These are phyloP conservation scores for Ectemnius continuus DNA, from an alignment of 2,888 invertebrate genomes.

Conservation along the genomic window DNA sequence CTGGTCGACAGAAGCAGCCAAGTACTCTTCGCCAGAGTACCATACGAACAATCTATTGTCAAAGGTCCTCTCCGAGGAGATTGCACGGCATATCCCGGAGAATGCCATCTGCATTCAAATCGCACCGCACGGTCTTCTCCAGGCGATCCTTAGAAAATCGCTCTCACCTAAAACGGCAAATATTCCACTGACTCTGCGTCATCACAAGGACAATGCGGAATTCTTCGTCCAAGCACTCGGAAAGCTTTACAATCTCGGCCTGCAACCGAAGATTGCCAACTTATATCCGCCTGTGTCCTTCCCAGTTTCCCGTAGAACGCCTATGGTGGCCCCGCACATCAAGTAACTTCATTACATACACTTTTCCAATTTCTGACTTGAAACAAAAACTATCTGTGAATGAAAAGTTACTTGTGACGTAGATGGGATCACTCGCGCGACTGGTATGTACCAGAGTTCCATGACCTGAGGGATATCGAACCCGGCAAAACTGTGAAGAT, in stretches of 20 bases:
- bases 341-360: slow-evolving; percentile 68
- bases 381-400: no score
- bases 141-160: slow-evolving; percentile 90
- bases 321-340: slow-evolving; percentile 89
- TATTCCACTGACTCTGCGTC: slow-evolving; percentile 87
- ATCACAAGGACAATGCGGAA: slow-evolving; percentile 83
- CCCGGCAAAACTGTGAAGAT: slow-evolving; percentile 83
- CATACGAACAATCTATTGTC: slow-evolving; percentile 90
- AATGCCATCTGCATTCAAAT: slow-evolving; percentile 92
- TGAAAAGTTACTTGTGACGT: not conserved
- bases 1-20: slow-evolving; percentile 85
- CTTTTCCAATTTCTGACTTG: no score
- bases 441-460: slow-evolving; percentile 86
- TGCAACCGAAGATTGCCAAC: slow-evolving; percentile 85
- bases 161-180: slow-evolving; percentile 84
- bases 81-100: slow-evolving; percentile 86
- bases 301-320: slow-evolving; percentile 92
- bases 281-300: slow-evolving; percentile 87
- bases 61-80: slow-evolving; percentile 88
- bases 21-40: slow-evolving; percentile 89
- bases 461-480: slow-evolving; percentile 83
- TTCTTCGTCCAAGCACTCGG: slow-evolving; percentile 83
- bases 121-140: slow-evolving; percentile 92
- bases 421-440: slow-evolving; percentile 92
- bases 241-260: slow-evolving; percentile 87